Base-by-base conservation (phyloP, 1,140 invertebrate genomes). In the Platyscapa corneri region DNA sequence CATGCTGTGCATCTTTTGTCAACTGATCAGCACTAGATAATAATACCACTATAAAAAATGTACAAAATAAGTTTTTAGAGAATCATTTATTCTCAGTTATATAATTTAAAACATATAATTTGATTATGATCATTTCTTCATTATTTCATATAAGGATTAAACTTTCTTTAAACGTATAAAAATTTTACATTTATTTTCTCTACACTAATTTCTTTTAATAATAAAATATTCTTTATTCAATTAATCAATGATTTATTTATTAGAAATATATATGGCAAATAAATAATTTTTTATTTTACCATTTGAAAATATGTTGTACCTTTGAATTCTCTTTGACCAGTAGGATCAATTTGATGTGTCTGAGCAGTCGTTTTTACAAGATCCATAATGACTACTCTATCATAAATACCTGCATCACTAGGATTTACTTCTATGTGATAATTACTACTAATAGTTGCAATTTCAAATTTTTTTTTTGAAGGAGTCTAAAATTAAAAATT, bases 351-450 rank as follows among this genome's bases (percentile, higher is more conserved):
- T 90, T 99, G 98, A 90, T 99, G 97, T 7, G 98, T 98, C 93
- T 99, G 98, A 0, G 99, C 99, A 53, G 99, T 97, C 89, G 96
- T 98, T 94, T 99, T 99, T 20, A 99, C 97, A 8, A 99, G 93
- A 94, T 99, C 98, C 95, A 99, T 99, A 20, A 99, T 96, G 49
- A 99, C 98, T 85, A 99, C 96, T 87, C 99, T 94, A 93, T 99
- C 99, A 91, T 99, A 96, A 88, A 99, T 97, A 32, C 99, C 99
- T 39, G 97, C 98, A 95, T 99, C 99, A 89, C 98, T 99, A 7
- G 99, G 99, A 93, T 99, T 99, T 30, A 99, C 97, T 94, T 99
- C 99, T 86, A 99, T 98, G 89, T 99, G 98, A 92, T 98, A 99
- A 92, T 99, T 99, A 90, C 98, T 99, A 81, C 96, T 97, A 74